A percentile compares a stretch with the other conserved stretches of the same genome.
Evolutionary conservation across 2,888 invertebrate species (phyloP).

Genomic region (Pseudanteris insignis): DNA sequence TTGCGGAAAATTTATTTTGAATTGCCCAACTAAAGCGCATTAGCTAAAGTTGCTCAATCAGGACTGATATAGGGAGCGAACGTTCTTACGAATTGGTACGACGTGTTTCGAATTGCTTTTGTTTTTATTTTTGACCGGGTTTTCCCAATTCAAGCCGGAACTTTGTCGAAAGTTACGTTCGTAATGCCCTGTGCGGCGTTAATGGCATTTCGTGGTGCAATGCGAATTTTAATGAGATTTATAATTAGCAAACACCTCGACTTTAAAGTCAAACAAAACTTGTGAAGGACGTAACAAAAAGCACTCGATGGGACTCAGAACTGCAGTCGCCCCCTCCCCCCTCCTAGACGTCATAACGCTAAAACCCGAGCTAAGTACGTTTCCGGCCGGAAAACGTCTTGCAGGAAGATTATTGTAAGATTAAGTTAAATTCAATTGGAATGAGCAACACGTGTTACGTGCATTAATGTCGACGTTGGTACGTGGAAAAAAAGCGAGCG

Average conservation of each 20-base stretch:
- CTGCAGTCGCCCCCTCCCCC: no score
- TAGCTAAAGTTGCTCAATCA: constrained; percentile 28
- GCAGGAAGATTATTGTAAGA: no score
- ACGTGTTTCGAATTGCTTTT: constrained; percentile 29
- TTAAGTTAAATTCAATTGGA: background rate
- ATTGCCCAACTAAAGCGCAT: no score
- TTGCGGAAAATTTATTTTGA: no score
- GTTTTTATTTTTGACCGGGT: constrained; percentile 22
- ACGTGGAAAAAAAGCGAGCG: constrained; percentile 16
- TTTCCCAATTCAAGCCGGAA: constrained; percentile 26
- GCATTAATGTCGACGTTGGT: background rate
- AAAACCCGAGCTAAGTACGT: no score
- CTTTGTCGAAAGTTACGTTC: constrained; percentile 21
- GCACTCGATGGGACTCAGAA: no score
- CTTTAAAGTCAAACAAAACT: constrained; percentile 11
- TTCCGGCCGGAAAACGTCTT: no score
- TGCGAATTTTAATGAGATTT: constrained; percentile 62
- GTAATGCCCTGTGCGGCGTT: constrained; percentile 47
- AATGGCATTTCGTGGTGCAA: constrained; percentile 56
- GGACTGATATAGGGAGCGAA: constrained; percentile 19
- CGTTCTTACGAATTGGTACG: constrained; percentile 36
- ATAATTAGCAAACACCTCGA: constrained; percentile 55
- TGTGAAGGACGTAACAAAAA: background rate
- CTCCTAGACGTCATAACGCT: no score
- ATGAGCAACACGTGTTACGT: constrained; percentile 17